Conservation (phyloP, 2,797 vertebrate genomes). For the Phoebastria nigripes region DNA sequence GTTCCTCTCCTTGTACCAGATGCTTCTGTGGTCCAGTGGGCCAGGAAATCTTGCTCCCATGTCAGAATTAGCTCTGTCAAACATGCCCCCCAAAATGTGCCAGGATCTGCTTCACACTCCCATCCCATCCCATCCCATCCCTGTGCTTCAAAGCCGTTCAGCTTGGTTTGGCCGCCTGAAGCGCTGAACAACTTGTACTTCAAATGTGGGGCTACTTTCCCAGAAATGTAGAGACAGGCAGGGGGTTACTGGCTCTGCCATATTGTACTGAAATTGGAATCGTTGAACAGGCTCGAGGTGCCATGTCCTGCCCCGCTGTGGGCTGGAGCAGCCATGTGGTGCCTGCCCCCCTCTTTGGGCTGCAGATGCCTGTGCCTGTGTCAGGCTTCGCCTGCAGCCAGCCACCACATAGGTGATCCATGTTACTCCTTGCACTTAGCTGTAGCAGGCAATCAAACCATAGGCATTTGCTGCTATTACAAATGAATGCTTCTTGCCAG, state of each 20-base stretch:
- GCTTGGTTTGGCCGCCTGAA: not conserved
- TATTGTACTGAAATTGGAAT: not conserved
- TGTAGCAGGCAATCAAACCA: not conserved
- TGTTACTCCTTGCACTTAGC: not conserved
- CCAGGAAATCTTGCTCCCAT: not conserved
- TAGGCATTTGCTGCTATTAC: constrained; percentile 23
- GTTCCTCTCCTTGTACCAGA: not conserved
- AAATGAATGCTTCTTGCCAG: constrained; percentile 35
- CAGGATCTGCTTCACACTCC: not conserved
- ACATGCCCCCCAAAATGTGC: not conserved
- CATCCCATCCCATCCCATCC: not conserved
- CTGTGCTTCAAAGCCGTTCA: not conserved
- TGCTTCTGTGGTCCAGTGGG: not conserved
- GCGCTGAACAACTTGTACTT: not conserved
- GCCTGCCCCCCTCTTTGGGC: not conserved
- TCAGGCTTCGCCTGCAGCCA: not conserved
- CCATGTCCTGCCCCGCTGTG: not conserved
- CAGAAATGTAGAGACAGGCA: not conserved
- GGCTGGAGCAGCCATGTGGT: not conserved
- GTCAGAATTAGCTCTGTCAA: not conserved
- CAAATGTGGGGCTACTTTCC: not conserved
- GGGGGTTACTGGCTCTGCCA: not conserved
- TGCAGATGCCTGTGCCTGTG: not conserved
- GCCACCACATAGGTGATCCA: accelerated
- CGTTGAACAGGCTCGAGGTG: accelerated